phyloP scores from a whole-genome alignment of 2,888 invertebrate genomes.

The Epirrhoe alternata region DNA sequence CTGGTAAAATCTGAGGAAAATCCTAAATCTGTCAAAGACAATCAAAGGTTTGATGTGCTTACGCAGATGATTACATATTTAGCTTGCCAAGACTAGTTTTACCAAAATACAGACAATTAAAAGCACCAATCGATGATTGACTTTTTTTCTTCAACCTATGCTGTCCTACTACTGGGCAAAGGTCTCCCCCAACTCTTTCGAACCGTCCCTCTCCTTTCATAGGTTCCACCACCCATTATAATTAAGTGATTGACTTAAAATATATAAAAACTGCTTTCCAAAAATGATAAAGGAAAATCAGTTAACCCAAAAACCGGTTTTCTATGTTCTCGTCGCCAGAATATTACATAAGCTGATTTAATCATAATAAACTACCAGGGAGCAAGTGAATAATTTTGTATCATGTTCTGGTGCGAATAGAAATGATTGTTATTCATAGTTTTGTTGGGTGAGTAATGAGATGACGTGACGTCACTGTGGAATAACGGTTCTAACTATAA shows the following conservation, averaged over 20 bases:
- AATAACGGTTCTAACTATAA: not conserved
- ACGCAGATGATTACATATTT: too few relatives aligned
- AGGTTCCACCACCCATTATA: too few relatives aligned
- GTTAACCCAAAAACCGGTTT: not conserved
- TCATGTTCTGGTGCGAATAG: conserved; percentile 13
- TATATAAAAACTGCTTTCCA: not conserved
- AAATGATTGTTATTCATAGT: conserved; percentile 15
- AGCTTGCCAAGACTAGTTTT: too few relatives aligned
- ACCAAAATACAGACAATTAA: too few relatives aligned
- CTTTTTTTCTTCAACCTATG: too few relatives aligned
- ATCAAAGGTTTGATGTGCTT: too few relatives aligned
- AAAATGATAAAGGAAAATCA: not conserved
- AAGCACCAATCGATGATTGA: too few relatives aligned
- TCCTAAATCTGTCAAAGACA: too few relatives aligned
- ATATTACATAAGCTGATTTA: conserved; percentile 23
- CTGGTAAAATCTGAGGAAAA: too few relatives aligned
- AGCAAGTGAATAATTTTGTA: conserved; percentile 32
- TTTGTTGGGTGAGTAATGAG: conserved; percentile 6
- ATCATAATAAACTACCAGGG: conserved; percentile 30
- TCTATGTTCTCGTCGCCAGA: conserved; percentile 4
- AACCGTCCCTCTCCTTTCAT: too few relatives aligned
- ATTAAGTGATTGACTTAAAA: not conserved
- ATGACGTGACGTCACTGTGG: not conserved
- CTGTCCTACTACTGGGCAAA: too few relatives aligned
- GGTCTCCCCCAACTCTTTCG: too few relatives aligned